phyloP scores from a whole-genome alignment of 2,888 invertebrate species.

The Augochlorella aurata region DNA sequence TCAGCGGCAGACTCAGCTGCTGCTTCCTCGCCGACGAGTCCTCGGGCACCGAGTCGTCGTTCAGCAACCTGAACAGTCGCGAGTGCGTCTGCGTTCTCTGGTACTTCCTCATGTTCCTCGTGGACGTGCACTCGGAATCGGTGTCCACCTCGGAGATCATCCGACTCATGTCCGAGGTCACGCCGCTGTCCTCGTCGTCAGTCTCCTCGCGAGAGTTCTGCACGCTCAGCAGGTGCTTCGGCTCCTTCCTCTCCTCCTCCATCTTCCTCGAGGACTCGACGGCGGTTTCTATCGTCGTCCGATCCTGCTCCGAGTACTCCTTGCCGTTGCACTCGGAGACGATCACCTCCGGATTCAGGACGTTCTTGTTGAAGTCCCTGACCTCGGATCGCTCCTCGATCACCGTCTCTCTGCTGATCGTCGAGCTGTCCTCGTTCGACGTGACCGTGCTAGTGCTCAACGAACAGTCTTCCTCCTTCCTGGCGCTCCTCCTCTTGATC shows the following conservation, averaged over 20 bases:
- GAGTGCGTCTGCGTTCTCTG: conserved; percentile 89
- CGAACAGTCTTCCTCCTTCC: conserved; percentile 33
- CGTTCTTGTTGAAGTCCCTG: conserved; percentile 23
- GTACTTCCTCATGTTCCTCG: conserved; percentile 85
- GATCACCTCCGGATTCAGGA: conserved; percentile 47
- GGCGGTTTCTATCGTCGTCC: neutral
- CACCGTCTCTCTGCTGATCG: neutral
- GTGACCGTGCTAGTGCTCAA: neutral
- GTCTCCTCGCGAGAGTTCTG: conserved; percentile 76
- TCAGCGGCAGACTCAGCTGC: conserved; percentile 68
- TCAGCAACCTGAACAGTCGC: conserved; percentile 86
- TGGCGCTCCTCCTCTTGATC: conserved; percentile 34
- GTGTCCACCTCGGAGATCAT: conserved; percentile 87
- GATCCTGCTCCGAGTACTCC: neutral
- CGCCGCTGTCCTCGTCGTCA: conserved; percentile 88
- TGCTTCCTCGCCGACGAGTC: conserved; percentile 54
- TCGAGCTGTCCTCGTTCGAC: conserved; percentile 3
- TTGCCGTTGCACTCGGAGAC: conserved; percentile 44
- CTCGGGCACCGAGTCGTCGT: conserved; percentile 82
- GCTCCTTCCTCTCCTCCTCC: conserved; percentile 26
- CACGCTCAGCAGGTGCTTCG: conserved; percentile 63
- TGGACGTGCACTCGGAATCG: conserved; percentile 85
- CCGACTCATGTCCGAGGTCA: conserved; percentile 87
- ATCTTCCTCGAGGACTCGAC: neutral
- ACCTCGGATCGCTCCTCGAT: neutral